Evolutionary conservation across 2,113 vertebrate species (phyloP).

Genomic region (Corapipo altera): DNA sequence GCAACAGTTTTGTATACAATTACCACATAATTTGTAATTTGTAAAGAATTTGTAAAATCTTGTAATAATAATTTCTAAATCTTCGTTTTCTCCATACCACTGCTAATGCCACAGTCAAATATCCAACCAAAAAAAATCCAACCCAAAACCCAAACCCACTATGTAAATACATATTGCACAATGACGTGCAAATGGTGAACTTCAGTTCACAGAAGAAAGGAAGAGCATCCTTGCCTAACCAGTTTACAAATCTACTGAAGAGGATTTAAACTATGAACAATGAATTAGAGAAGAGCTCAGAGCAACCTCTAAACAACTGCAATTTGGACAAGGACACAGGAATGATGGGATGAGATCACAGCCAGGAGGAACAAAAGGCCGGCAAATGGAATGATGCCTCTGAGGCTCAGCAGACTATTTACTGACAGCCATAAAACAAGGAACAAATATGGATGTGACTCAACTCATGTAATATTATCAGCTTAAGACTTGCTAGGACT

Average conservation of each 20-base stretch:
- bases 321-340: not conserved
- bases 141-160: not conserved
- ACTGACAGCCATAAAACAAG: not conserved
- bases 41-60: too few species aligned
- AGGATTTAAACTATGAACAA: not conserved
- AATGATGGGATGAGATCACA: not conserved
- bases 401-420: not conserved
- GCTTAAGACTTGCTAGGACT: not conserved
- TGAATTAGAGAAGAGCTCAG: not conserved
- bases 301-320: not conserved
- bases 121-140: not conserved
- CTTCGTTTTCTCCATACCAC: not conserved
- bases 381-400: not conserved
- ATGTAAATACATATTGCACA: not conserved
- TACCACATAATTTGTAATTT: not conserved
- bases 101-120: not conserved
- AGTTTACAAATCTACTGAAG: not conserved
- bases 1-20: not conserved
- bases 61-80: not conserved
- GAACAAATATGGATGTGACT: not conserved
- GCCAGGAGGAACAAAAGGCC: not conserved
- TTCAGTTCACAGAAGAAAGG: not conserved
- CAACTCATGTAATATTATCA: not conserved
- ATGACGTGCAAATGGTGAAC: not conserved
- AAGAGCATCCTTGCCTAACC: not conserved